A percentile compares a stretch with the other conserved stretches of the same genome.
These are phyloP conservation scores for Noctua janthe DNA, from an alignment of 2,888 invertebrate genomes.

Conservation along the genomic window DNA sequence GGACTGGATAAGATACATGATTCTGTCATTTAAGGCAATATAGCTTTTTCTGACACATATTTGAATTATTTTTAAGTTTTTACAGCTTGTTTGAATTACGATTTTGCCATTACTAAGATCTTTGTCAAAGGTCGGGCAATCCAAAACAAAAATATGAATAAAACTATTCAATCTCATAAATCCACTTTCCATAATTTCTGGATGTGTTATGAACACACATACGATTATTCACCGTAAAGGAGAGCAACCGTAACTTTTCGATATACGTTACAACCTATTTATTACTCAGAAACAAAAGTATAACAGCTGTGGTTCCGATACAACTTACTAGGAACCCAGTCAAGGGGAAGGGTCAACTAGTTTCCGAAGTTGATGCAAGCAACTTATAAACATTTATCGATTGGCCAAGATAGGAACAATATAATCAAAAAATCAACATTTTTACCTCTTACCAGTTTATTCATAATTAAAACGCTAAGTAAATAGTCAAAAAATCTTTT, in stretches of 20 bases:
- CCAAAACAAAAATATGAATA: neutral
- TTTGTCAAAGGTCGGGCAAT: neutral
- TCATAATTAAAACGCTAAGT: neutral
- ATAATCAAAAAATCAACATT: neutral
- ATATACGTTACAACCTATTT: constrained; percentile 8
- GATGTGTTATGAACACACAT: neutral
- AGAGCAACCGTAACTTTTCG: constrained; percentile 1
- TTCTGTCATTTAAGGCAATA: neutral
- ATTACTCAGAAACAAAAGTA: constrained; percentile 20
- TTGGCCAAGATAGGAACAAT: neutral
- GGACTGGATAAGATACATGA: neutral
- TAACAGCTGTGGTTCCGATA: constrained; percentile 21
- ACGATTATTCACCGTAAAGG: neutral
- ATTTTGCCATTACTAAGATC: neutral
- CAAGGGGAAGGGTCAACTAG: constrained; percentile 23
- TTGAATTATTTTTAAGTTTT: neutral
- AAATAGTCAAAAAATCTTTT: neutral
- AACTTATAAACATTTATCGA: neutral
- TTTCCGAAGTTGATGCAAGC: neutral
- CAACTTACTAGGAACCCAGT: constrained; percentile 27
- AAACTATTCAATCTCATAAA: neutral
- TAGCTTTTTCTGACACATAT: neutral
- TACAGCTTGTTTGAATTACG: neutral
- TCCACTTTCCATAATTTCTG: constrained; percentile 16
- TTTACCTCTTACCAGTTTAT: neutral